phyloP scores from a whole-genome alignment of 2,113 vertebrate species.

The Dendropsophus ebraccatus region DNA sequence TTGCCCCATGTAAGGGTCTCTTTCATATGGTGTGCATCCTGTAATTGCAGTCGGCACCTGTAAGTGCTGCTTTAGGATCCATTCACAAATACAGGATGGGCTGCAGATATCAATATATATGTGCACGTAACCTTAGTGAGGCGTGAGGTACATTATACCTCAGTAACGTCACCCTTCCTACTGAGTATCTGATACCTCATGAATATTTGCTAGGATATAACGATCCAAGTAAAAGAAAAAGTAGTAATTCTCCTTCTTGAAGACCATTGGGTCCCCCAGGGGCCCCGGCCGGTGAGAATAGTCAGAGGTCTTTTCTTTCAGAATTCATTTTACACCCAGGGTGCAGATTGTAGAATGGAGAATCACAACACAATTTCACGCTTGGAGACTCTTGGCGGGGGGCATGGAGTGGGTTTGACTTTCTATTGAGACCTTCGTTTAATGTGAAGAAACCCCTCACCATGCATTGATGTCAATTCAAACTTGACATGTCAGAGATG shows the following conservation, averaged over 20 bases:
- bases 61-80: too few relatives aligned
- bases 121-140: neutral
- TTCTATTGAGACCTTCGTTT: constrained; percentile 27
- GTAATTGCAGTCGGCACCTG: too few relatives aligned
- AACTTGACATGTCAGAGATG: constrained; percentile 16
- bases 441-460: constrained; percentile 21
- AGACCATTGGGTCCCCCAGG: constrained; percentile 7
- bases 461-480: constrained; percentile 33
- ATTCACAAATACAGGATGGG: too few relatives aligned
- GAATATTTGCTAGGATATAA: neutral
- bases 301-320: neutral
- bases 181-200: neutral
- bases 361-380: constrained; percentile 47
- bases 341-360: neutral
- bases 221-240: neutral
- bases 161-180: neutral
- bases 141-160: neutral
- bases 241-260: neutral
- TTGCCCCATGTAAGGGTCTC: too few relatives aligned
- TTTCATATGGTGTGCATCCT: too few relatives aligned
- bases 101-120: too few relatives aligned
- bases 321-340: constrained; percentile 10
- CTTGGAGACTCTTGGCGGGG: constrained; percentile 16
- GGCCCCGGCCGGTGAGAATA: constrained; percentile 12
- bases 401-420: constrained; percentile 25